These are phyloP conservation scores for Apus apus DNA, from an alignment of 2,113 vertebrate genomes.

Conservation along the genomic window DNA sequence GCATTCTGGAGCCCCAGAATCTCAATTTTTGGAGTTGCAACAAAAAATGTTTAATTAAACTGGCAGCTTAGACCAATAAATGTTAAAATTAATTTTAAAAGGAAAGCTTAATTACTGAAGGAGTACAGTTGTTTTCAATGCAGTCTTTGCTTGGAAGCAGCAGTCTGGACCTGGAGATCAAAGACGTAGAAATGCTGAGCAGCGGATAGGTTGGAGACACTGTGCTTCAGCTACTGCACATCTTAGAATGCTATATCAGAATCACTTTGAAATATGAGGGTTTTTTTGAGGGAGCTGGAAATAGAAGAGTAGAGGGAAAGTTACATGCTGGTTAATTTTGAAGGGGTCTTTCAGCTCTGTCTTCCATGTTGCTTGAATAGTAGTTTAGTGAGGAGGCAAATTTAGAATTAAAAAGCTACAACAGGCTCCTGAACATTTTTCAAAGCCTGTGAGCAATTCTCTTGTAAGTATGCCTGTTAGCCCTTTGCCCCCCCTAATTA, in stretches of 20 bases:
- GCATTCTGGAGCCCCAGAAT: constrained; percentile 1
- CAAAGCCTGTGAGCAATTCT: background rate
- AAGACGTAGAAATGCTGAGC: background rate
- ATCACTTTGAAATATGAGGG: background rate
- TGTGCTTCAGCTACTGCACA: background rate
- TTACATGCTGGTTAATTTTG: background rate
- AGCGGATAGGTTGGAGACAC: background rate
- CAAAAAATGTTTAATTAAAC: constrained; percentile 58
- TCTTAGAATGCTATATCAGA: background rate
- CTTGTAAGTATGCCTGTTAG: background rate
- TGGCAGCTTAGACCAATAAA: constrained; percentile 26
- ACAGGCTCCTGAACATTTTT: background rate
- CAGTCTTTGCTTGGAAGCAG: background rate
- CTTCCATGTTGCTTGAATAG: background rate
- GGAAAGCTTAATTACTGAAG: constrained; percentile 3
- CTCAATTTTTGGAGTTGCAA: constrained; percentile 12
- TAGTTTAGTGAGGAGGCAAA: background rate
- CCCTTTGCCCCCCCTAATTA: background rate
- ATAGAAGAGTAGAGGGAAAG: background rate
- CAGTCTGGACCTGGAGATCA: background rate
- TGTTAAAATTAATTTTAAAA: constrained; percentile 49
- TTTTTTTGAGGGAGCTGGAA: background rate
- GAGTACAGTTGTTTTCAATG: background rate
- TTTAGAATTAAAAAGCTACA: background rate
- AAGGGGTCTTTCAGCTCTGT: background rate